phyloP scores from a whole-genome alignment of 2,797 vertebrate species.

The Pseudochromis fuscus region DNA sequence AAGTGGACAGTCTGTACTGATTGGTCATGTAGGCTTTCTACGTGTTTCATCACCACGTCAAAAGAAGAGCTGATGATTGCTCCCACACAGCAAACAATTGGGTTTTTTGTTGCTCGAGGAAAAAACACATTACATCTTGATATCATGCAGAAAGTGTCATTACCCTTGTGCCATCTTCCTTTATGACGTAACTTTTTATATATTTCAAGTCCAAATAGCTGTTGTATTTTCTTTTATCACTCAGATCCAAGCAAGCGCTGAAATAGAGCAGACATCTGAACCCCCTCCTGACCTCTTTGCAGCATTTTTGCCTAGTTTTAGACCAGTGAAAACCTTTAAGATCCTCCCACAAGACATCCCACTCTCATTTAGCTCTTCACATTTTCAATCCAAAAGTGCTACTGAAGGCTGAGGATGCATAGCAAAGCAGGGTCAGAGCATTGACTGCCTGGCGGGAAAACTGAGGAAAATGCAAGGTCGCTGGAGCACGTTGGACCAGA shows the following conservation, averaged over 20 bases:
- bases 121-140: constrained; percentile 6
- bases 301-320: constrained; percentile 23
- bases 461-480: constrained; percentile 22
- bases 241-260: constrained; percentile 24
- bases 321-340: constrained; percentile 29
- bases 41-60: constrained; percentile 33
- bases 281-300: constrained; percentile 21
- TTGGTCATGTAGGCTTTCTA: constrained; percentile 31
- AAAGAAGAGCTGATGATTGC: constrained; percentile 45
- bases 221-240: constrained; percentile 13
- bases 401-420: constrained; percentile 18
- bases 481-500: neutral
- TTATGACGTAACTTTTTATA: constrained; percentile 22
- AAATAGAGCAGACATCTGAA: constrained; percentile 12
- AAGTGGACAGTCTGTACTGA: constrained; percentile 42
- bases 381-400: constrained; percentile 37
- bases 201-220: neutral
- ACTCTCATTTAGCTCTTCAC: constrained; percentile 41
- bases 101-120: constrained; percentile 6
- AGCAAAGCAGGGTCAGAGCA: constrained; percentile 4
- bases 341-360: constrained; percentile 43
- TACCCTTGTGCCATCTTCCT: constrained; percentile 4
- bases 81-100: constrained; percentile 15
- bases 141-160: constrained; percentile 17
- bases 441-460: constrained; percentile 21